These are phyloP conservation scores for Danio albolineatus DNA, from an alignment of 2,797 vertebrate species.

Conservation along the genomic window DNA sequence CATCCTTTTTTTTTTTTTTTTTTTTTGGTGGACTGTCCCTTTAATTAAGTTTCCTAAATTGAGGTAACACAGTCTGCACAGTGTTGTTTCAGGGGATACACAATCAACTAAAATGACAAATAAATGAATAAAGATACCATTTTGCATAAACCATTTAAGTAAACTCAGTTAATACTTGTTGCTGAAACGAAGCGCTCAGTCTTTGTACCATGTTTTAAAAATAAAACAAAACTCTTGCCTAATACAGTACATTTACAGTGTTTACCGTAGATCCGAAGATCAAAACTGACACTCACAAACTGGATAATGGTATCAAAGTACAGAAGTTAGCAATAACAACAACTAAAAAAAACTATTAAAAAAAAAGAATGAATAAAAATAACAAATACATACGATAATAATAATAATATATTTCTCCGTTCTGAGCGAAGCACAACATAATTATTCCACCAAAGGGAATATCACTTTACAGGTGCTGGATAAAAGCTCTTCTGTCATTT, in stretches of 20 bases:
- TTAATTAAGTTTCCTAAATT: background rate
- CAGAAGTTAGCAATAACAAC: constrained; percentile 23
- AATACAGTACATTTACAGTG: constrained; percentile 30
- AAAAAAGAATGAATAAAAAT: constrained; percentile 14
- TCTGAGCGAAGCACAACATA: constrained; percentile 13
- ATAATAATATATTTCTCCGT: background rate
- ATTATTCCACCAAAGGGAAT: constrained; percentile 18
- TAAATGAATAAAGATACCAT: background rate
- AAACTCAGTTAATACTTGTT: constrained; percentile 18
- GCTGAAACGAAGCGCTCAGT: constrained; percentile 10
- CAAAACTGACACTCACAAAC: background rate
- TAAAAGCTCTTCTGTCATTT: constrained; percentile 19
- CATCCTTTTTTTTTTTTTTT: no score
- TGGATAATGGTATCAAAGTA: constrained; percentile 20
- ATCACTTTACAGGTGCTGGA: constrained; percentile 22
- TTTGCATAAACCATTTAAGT: constrained; percentile 26
- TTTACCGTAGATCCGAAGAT: constrained; percentile 15
- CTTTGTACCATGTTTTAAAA: background rate
- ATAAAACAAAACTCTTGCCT: background rate
- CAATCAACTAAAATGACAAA: constrained; percentile 10
- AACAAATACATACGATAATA: constrained; percentile 24
- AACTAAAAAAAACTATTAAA: background rate
- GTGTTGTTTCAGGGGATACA: constrained; percentile 30
- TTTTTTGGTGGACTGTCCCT: no score
- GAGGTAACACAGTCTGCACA: constrained; percentile 31